Base-by-base conservation (phyloP, 2,797 vertebrate species). In the Crocidura indochinensis region DNA sequence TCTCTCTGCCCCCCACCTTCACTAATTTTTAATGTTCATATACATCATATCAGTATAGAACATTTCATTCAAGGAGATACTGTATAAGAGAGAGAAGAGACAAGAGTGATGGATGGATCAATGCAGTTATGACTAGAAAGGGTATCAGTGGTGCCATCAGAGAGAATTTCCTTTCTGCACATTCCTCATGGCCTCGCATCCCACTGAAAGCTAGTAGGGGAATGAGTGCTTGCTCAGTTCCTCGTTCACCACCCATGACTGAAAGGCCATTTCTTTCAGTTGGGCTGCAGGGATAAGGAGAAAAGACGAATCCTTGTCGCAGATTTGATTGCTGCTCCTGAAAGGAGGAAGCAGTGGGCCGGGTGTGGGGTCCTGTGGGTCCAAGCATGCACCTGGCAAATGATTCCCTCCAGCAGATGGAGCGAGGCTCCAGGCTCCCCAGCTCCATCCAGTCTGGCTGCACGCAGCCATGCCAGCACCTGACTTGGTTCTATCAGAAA, bases 321-420 rank as follows among this genome's bases (percentile, higher is more conserved):
- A 96, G 93, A 92, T 89, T 92, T 94, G 95, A 91, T 95, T 94
- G 96, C 93, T 92, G 0, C 75, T 86, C 88, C 71, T 92, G 85
- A 80, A 86, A 93, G 93, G 84, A 95, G 84, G 91, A 88, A 82
- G 31, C 62, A 26, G 80, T 89, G 73, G 82, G 85, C 76, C 89
- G 87, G 73, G 92, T 87, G 92, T 90, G 75, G 91, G 94, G 80
- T 46, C 92, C 94, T 67, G 46, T 94, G 91, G 89, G 93, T 92
- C 89, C 93, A 94, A 95, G 89, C 91, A 68, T 76, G 93, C 65
- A 67, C 73, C 94, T 96, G 96, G 95, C 95, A 97, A 92, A 91
- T 79, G 68, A 22, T 73, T 88, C 71, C 44, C 69, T 85, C 72
- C 91, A 95, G 85, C 96, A 97, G 95, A 97, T 97, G 96, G 95